Conservation (phyloP, 2,888 invertebrate genomes). For the Pachymerium ferrugineum region DNA sequence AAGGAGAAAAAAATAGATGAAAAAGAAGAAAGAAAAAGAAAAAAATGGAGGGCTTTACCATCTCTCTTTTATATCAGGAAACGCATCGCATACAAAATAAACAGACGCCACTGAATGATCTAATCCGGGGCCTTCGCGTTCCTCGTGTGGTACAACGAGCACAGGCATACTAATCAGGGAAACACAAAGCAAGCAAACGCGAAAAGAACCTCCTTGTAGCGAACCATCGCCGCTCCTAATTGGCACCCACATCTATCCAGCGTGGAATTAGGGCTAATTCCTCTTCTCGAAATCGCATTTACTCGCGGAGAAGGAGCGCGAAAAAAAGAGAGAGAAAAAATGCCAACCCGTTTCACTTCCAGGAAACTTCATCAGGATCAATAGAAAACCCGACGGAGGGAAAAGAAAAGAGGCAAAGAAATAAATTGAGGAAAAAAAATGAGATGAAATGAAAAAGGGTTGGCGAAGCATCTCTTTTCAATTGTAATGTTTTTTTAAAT, state of each 20-base stretch:
- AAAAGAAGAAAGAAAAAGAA: background rate
- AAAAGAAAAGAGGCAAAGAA: background rate
- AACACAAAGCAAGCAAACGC: constrained; percentile 24
- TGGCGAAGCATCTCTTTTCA: background rate
- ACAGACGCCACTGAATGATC: constrained; percentile 27
- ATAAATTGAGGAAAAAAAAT: constrained; percentile 22
- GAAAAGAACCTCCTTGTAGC: constrained; percentile 13
- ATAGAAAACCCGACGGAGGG: background rate
- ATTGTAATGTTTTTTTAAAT: background rate
- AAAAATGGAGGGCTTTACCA: constrained; percentile 19
- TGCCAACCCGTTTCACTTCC: constrained; percentile 12
- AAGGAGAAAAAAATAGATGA: background rate
- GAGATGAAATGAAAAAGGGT: background rate
- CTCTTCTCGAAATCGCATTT: constrained; percentile 27
- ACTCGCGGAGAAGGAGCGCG: background rate
- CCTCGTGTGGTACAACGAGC: constrained; percentile 19
- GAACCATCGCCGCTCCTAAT: constrained; percentile 22
- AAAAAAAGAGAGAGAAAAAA: background rate
- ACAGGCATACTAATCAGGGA: constrained; percentile 23
- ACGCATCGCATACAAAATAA: constrained; percentile 27
- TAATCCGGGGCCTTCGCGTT: constrained; percentile 16
- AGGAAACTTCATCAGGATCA: constrained; percentile 27
- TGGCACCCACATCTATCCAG: constrained; percentile 27
- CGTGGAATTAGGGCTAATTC: constrained; percentile 22
- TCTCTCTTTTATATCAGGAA: constrained; percentile 25